Evolutionary conservation across 2,113 vertebrate species (phyloP).

Genomic region (Platichthys flesus): DNA sequence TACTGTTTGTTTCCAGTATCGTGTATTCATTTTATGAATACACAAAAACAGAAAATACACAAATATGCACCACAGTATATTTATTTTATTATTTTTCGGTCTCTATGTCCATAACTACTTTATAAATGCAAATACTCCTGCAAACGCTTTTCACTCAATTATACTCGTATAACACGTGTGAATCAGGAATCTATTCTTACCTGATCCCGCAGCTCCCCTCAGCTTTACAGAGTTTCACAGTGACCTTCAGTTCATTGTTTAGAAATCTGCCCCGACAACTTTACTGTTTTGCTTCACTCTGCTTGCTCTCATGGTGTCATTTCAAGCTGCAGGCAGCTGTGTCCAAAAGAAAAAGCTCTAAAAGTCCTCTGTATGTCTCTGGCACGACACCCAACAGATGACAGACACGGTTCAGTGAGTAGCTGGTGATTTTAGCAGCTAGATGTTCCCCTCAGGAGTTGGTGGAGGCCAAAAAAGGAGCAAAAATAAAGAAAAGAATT

Average conservation of each 20-base stretch:
- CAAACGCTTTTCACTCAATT: too few relatives aligned
- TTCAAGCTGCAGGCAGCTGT: slow-evolving; percentile 4
- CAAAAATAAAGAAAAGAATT: too few relatives aligned
- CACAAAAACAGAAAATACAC: too few relatives aligned
- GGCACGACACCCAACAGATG: not conserved
- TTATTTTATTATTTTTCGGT: too few relatives aligned
- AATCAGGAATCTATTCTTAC: not conserved
- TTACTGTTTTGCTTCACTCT: not conserved
- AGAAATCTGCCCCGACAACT: not conserved
- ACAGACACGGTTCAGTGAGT: not conserved
- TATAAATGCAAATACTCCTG: too few relatives aligned
- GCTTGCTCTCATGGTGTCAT: too few relatives aligned
- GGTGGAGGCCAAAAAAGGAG: not conserved
- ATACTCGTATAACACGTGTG: too few relatives aligned
- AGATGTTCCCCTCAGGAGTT: too few relatives aligned
- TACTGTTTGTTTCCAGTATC: too few relatives aligned
- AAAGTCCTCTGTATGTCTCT: not conserved
- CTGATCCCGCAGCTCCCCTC: not conserved
- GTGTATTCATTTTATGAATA: too few relatives aligned
- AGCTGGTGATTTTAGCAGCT: not conserved
- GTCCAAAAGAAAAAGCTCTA: not conserved
- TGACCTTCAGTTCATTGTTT: slow-evolving; percentile 3
- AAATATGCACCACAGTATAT: too few relatives aligned
- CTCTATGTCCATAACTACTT: too few relatives aligned
- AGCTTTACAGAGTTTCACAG: not conserved